Conservation (phyloP, 1,140 invertebrate species). For the Cardiocondyla obscurior region DNA sequence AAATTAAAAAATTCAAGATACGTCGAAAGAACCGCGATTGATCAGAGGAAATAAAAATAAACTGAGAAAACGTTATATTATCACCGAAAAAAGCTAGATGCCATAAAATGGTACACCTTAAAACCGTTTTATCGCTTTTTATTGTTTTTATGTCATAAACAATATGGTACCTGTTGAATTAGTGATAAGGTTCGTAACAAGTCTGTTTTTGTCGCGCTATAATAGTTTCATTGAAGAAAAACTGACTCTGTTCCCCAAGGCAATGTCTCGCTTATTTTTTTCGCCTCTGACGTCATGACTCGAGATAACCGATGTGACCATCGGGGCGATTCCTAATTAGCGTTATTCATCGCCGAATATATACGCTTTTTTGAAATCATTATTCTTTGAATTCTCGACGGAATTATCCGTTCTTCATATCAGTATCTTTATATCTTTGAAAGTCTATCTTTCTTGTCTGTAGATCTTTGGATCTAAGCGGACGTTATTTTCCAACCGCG, state of each 20-base stretch:
- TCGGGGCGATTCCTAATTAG: slow-evolving; percentile 14
- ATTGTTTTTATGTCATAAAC: background rate
- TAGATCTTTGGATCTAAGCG: slow-evolving; percentile 3
- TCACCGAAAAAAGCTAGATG: background rate
- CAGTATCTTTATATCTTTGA: slow-evolving; percentile 14
- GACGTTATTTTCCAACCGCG: background rate
- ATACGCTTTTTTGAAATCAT: background rate
- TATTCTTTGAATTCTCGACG: background rate
- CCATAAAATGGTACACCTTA: background rate
- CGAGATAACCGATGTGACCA: slow-evolving; percentile 25
- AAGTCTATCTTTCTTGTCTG: slow-evolving; percentile 15
- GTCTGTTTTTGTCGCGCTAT: background rate
- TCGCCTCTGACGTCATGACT: slow-evolving; percentile 9
- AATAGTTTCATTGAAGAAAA: slow-evolving; percentile 34
- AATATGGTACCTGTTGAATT: background rate
- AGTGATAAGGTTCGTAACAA: slow-evolving; percentile 8
- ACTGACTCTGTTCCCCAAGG: background rate
- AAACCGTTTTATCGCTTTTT: background rate
- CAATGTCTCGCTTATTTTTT: slow-evolving; percentile 6
- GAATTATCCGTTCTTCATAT: slow-evolving; percentile 11
- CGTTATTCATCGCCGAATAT: slow-evolving; percentile 6
- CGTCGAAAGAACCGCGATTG: background rate
- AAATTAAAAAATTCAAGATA: background rate
- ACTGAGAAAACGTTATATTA: background rate
- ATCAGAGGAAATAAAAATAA: background rate